Evolutionary conservation across 1,140 invertebrate genomes (phyloP), one percentile per base, ranked within the genome.

Genomic region (Anoplolepis gracilipes): DNA sequence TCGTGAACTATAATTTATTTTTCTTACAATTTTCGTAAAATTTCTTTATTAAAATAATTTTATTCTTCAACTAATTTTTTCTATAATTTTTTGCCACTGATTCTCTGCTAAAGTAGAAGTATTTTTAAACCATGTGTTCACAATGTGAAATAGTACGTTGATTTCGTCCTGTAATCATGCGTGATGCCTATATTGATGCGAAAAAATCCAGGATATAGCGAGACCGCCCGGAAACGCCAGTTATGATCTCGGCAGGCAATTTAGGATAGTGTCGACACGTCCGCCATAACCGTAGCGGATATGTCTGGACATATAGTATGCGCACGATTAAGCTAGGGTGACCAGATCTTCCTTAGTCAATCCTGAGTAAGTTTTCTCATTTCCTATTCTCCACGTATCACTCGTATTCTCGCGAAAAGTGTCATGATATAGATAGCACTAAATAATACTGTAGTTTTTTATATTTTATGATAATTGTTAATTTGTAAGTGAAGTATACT

Each of bases 231-330:
- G 78, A 67, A 72, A 77, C 33, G 70, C 39, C 28, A 72, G 39
- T 75, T 57, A 69, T 36, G 59, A 76, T 77, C 70, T 64, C 49
- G 77, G 49, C 59, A 30, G 73, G 85, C 87, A 88, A 89, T 89
- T 89, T 88, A 79, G 72, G 65, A 84, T 30, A 82, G 73, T 59
- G 77, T 73, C 77, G 72, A 84, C 84, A 81, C 69, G 77, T 86
- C 65, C 70, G 87, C 84, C 77, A 86, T 89, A 88, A 86, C 70
- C 77, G 72, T 86, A 57, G 77, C 88, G 88, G 72, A 89, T 89
- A 84, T 84, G 84, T 22, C 65, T 53, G 59, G 84, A 88, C 88
- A 89, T 89, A 88, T 84, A 87, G 77, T 88, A 89, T 88, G 78
- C 67, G 78, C 87, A 62, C 78, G 87, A 84, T 89, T 86, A 88